Conservation (phyloP, 2,888 invertebrate species). For the Incurvaria masculella region DNA sequence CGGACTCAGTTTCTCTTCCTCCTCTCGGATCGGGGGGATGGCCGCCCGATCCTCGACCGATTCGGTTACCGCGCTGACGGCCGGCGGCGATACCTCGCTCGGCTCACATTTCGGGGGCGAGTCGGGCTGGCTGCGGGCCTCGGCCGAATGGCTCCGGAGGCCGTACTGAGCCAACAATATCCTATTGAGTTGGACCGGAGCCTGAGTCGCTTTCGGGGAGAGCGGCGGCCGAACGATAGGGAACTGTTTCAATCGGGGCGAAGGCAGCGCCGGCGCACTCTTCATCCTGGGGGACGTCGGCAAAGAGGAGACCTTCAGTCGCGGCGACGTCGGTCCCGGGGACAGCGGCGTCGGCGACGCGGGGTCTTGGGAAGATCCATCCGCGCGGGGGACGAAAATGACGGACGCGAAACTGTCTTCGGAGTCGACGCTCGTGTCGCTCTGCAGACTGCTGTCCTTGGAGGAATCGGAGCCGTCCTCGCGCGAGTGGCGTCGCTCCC, state of each 20-base stretch:
- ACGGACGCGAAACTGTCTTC: conserved; percentile 94
- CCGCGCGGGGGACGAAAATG: conserved; percentile 84
- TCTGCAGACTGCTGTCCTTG: conserved; percentile 86
- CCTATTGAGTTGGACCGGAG: conserved; percentile 52
- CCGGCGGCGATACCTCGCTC: no score
- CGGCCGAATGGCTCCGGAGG: conserved; percentile 37
- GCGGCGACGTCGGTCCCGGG: conserved; percentile 61
- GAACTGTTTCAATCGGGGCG: conserved; percentile 64
- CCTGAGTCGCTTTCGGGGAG: conserved; percentile 54
- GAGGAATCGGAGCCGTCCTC: conserved; percentile 89
- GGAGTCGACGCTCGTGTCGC: conserved; percentile 91
- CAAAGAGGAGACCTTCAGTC: conserved; percentile 66
- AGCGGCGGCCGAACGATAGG: conserved; percentile 59
- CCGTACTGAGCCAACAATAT: conserved; percentile 59
- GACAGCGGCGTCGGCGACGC: conserved; percentile 60
- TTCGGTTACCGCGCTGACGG: conserved; percentile 27
- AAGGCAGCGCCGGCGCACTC: conserved; percentile 64
- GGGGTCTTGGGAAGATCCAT: conserved; percentile 51
- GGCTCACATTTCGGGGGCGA: conserved; percentile 45
- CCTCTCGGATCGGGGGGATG: conserved; percentile 44
- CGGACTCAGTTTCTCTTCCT: conserved; percentile 36
- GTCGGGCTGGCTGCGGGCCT: conserved; percentile 48
- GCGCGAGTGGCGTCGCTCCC: conserved; percentile 72
- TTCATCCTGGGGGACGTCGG: conserved; percentile 76
- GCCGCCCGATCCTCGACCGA: conserved; percentile 41